A percentile compares a stretch with the other conserved stretches of the same genome.
Conservation (phyloP, 2,113 vertebrate species). For the Mustelus asterias region DNA sequence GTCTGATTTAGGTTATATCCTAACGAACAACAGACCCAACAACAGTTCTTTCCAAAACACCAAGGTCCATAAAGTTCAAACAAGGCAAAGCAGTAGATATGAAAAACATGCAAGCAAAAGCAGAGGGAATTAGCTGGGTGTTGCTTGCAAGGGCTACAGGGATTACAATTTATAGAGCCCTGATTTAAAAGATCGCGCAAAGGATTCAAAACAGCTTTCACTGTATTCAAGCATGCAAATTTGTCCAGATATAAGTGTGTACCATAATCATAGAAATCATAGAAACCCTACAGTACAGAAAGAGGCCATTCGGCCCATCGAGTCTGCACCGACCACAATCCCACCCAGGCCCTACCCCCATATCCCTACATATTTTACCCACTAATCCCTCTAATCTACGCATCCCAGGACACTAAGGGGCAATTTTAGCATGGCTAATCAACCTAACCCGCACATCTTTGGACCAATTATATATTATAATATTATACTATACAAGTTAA, state of each 20-base stretch:
- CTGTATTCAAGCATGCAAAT: not conserved
- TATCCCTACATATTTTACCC: too few species aligned
- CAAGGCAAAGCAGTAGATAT: not conserved
- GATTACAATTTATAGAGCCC: not conserved
- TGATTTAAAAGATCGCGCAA: not conserved
- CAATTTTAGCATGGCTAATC: too few species aligned
- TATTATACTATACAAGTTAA: not conserved
- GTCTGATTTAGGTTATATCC: not conserved
- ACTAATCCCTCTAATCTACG: too few species aligned
- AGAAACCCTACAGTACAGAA: too few species aligned
- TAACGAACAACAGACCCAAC: not conserved
- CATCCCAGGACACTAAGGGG: too few species aligned
- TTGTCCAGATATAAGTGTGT: not conserved
- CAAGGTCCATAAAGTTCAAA: not conserved
- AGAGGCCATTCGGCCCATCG: too few species aligned
- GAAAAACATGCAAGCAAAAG: not conserved
- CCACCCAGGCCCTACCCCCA: too few species aligned
- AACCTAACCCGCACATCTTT: too few species aligned
- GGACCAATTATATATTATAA: too few species aligned
- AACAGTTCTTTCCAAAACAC: not conserved
- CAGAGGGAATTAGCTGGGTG: not conserved
- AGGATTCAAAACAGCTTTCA: not conserved
- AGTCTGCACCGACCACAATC: too few species aligned
- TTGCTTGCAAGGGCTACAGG: not conserved
- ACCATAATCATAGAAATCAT: too few species aligned